Conservation (phyloP, 2,113 vertebrate genomes). For the Neolamprologus sp. region DNA sequence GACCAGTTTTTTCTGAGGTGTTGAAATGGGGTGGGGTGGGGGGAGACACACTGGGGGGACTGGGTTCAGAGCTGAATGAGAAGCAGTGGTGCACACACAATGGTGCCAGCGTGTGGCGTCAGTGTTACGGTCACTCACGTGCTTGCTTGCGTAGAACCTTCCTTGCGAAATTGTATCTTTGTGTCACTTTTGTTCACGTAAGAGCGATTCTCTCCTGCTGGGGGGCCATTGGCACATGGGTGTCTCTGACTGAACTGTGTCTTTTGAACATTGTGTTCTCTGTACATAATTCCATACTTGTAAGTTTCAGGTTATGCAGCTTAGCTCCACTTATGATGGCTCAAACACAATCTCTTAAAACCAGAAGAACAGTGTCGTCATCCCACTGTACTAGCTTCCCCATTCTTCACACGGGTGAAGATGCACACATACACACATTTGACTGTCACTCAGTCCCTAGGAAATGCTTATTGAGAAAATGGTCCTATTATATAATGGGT, state of each 20-base stretch:
- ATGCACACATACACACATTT: neutral
- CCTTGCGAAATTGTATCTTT: neutral
- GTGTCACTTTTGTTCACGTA: neutral
- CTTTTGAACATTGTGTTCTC: neutral
- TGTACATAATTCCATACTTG: neutral
- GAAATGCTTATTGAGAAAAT: slow-evolving; percentile 37
- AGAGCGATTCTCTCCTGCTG: slow-evolving; percentile 5
- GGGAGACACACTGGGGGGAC: neutral
- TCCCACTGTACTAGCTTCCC: neutral
- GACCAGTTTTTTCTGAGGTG: neutral
- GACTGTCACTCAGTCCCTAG: neutral
- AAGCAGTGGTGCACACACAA: neutral
- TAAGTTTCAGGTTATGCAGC: neutral
- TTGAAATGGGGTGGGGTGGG: neutral
- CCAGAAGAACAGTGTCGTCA: neutral
- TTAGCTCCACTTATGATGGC: neutral
- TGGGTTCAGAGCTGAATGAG: neutral
- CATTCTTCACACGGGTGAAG: neutral
- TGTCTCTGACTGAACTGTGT: neutral
- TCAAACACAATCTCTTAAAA: neutral
- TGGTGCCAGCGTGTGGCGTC: slow-evolving; percentile 35
- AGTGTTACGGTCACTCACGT: slow-evolving; percentile 62
- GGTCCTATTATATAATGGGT: slow-evolving; percentile 29
- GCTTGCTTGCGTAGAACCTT: slow-evolving; percentile 63
- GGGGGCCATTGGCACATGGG: neutral